Conservation (phyloP, 2,113 vertebrate genomes). For the Tyrannus savana region DNA sequence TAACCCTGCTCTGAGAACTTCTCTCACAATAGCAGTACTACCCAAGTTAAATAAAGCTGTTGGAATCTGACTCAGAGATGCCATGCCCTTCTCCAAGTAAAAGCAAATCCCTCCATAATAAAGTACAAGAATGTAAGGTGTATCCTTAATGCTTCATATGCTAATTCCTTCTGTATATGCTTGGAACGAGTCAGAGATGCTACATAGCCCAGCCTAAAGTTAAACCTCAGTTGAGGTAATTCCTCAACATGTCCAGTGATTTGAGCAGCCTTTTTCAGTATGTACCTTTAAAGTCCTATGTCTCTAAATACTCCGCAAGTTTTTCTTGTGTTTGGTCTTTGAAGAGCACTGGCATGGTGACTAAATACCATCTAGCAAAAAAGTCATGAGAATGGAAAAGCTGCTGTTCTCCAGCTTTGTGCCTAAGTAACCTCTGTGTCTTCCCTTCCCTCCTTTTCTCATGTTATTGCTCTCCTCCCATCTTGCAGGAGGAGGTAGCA, state of each 20-base stretch:
- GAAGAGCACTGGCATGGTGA: neutral
- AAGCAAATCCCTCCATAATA: neutral
- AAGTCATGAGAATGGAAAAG: neutral
- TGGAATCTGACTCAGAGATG: neutral
- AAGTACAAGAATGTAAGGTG: neutral
- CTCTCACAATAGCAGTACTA: neutral
- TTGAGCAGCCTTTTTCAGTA: neutral
- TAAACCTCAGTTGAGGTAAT: neutral
- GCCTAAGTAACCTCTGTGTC: neutral
- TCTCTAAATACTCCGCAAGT: rapidly evolving
- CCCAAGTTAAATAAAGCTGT: neutral
- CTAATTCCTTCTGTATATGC: neutral
- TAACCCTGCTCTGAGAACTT: neutral
- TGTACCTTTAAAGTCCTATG: neutral
- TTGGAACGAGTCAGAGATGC: neutral
- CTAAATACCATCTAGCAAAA: neutral
- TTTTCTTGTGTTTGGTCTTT: neutral
- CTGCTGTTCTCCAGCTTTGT: neutral
- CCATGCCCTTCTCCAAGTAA: neutral
- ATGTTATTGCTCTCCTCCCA: neutral
- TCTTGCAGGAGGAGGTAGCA: neutral
- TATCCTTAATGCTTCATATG: neutral
- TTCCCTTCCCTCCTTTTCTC: neutral
- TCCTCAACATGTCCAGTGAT: neutral
- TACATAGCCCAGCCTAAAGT: neutral